Base-by-base conservation (phyloP, 2,888 invertebrate species). In the Stenchaetothrips biformis region DNA sequence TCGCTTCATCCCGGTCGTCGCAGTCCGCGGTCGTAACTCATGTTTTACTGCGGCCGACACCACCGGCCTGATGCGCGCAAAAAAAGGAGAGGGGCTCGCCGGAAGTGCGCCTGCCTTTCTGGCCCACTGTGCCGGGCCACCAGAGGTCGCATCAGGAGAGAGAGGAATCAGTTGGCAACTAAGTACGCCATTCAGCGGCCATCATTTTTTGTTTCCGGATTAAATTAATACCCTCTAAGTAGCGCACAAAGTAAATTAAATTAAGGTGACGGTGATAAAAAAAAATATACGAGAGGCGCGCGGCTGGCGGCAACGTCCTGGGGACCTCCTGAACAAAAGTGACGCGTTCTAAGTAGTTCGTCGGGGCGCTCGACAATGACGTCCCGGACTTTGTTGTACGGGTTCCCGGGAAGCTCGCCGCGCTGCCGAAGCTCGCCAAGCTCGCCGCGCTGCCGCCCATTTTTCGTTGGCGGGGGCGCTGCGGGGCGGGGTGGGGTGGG, bases 201-300 rank as follows among this genome's bases (percentile, higher is more conserved):
- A 9, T 74, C 67, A 74, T 74, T 74, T 74, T 74, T 74, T 74
- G 67, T 74, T 74, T 74, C 67, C 67, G 67, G 67, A 74, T 74
- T 74, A 74, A 74, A 74, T 74, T 74, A 74, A 74, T 74, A 74
- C 67, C 67, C 67, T 21, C 67, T 74, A 74, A 74, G 67, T 74
- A 74, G 67, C 67, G 67, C 67, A 74, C 67, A 74, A 74, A 74
- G 67, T 74, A 74, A 74, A 74, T 74, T 74, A 74, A 74, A 74
- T 74, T 74, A 74, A 53, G 67, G 67, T 67, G 53, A 37, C 37
- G 37, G 37, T 4, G 53, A 53, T 13, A 53, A 53, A 53, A 18
- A 53, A 18, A 13, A 18, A 53, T 18, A 18, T 37, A 37, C 4
- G 37, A 37, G 53, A 13, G 53, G 53, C 16, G 8, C 53, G 53